Conservation (phyloP, 2,797 vertebrate species). For the Epinephelus coioides region DNA sequence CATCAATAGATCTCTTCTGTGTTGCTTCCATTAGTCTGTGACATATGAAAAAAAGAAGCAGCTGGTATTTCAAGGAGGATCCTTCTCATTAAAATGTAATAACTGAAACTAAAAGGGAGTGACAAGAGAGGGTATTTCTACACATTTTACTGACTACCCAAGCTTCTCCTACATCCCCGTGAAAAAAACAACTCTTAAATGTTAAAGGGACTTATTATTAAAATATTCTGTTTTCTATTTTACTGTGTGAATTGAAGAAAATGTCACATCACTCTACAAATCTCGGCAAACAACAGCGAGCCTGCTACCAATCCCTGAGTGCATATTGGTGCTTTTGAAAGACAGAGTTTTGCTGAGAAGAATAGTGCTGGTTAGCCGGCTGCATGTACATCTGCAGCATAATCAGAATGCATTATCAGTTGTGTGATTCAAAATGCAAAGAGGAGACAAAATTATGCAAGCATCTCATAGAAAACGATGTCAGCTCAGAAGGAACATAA, state of each 20-base stretch:
- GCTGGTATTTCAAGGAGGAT: constrained; percentile 20
- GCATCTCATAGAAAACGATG: background rate
- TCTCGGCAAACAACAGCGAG: constrained; percentile 19
- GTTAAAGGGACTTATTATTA: constrained; percentile 28
- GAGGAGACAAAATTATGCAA: constrained; percentile 5
- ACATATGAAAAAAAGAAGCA: constrained; percentile 24
- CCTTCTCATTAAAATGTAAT: constrained; percentile 50
- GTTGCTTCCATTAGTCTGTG: constrained; percentile 33
- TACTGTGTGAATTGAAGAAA: constrained; percentile 32
- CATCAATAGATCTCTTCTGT: constrained; percentile 20
- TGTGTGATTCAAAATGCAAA: background rate
- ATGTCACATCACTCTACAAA: constrained; percentile 41
- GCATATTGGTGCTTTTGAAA: constrained; percentile 33
- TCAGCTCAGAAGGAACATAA: background rate
- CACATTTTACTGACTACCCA: constrained; percentile 2
- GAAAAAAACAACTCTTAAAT: constrained; percentile 21
- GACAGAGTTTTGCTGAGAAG: constrained; percentile 4
- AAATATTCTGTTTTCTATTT: constrained; percentile 48
- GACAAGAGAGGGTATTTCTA: constrained; percentile 2
- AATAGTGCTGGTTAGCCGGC: background rate
- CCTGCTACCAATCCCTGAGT: constrained; percentile 16
- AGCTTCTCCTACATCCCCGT: background rate
- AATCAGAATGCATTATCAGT: background rate
- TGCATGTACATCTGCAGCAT: background rate
- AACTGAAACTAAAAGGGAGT: constrained; percentile 16